Conservation (phyloP, 1,140 invertebrate species). For the Apis dorsata region DNA sequence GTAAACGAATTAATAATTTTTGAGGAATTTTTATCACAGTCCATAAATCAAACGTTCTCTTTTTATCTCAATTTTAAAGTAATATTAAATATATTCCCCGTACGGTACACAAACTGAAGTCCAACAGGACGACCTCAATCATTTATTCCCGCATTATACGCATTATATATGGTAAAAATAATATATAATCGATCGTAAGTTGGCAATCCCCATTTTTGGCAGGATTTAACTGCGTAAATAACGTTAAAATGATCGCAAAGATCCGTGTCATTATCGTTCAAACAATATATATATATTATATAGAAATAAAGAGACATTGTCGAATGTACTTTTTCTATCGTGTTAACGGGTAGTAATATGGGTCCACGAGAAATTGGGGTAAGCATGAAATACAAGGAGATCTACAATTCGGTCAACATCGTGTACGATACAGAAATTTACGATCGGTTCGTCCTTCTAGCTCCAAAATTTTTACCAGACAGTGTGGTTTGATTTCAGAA, state of each 20-base stretch:
- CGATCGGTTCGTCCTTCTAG: neutral
- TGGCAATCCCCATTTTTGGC: neutral
- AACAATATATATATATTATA: neutral
- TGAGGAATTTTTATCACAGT: no score
- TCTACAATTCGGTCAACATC: neutral
- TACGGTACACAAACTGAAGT: no score
- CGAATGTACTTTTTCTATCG: neutral
- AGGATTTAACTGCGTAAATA: neutral
- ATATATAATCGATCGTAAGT: neutral
- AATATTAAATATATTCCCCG: neutral
- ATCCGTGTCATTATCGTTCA: neutral
- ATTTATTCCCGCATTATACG: neutral
- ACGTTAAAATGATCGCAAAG: neutral
- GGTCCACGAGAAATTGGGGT: constrained; percentile 5
- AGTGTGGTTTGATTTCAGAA: neutral
- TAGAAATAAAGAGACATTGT: no score
- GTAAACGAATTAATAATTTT: no score
- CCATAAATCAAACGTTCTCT: no score
- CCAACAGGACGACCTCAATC: neutral
- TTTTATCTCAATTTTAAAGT: neutral
- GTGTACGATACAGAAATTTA: constrained; percentile 17
- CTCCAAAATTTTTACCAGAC: neutral
- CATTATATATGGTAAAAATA: neutral
- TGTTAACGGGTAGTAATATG: neutral
- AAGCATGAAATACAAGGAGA: neutral